These are phyloP conservation scores for Caenorhabditis afra DNA, from an alignment of 2,888 invertebrate genomes.

Conservation along the genomic window DNA sequence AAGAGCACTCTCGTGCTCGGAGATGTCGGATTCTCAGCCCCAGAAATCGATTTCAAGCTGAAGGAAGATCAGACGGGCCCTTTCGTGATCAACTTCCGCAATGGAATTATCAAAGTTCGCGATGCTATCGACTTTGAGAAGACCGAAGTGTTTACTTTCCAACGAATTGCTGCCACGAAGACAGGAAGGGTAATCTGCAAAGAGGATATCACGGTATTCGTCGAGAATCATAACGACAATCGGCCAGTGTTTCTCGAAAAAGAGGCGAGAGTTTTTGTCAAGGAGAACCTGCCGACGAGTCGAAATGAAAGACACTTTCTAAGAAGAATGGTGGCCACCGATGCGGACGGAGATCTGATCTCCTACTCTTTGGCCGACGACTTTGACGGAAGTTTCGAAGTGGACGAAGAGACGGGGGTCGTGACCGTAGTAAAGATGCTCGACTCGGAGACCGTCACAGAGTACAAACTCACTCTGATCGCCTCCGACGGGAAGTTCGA, in stretches of 20 bases:
- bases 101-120: slow-evolving; percentile 51
- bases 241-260: slow-evolving; percentile 74
- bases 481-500: slow-evolving; percentile 82
- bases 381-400: slow-evolving; percentile 84
- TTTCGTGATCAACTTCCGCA: slow-evolving; percentile 50
- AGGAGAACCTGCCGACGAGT: slow-evolving; percentile 70
- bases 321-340: slow-evolving; percentile 68
- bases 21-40: slow-evolving; percentile 8
- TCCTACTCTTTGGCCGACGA: slow-evolving; percentile 81
- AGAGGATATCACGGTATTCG: slow-evolving; percentile 37
- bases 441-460: slow-evolving; percentile 89
- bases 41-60: slow-evolving; percentile 21
- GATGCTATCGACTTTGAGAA: slow-evolving; percentile 45
- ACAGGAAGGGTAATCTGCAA: slow-evolving; percentile 22
- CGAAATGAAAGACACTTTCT: slow-evolving; percentile 62
- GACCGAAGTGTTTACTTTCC: slow-evolving; percentile 7
- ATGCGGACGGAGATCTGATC: slow-evolving; percentile 54
- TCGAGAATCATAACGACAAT: slow-evolving; percentile 82
- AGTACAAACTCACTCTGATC: slow-evolving; percentile 63
- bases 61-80: neutral
- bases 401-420: slow-evolving; percentile 91
- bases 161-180: slow-evolving; percentile 4
- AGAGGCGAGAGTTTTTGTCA: slow-evolving; percentile 53
- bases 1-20: slow-evolving; percentile 38
- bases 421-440: slow-evolving; percentile 90